These are phyloP conservation scores for Pseudopipra pipra DNA, from an alignment of 2,113 vertebrate genomes.

Conservation along the genomic window DNA sequence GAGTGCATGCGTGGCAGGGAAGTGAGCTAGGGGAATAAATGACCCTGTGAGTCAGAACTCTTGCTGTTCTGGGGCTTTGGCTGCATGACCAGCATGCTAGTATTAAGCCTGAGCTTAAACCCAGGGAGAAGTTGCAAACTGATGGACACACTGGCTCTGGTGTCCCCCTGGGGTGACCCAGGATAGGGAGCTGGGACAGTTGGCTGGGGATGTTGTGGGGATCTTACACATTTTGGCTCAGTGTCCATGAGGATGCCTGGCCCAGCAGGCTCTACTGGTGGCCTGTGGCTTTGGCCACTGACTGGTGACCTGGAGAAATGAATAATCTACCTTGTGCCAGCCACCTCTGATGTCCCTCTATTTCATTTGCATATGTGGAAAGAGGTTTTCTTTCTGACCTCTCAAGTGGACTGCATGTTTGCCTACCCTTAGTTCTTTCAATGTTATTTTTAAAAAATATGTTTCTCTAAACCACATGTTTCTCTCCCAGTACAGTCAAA, in stretches of 20 bases:
- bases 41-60: neutral
- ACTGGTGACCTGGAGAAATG: neutral
- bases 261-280: neutral
- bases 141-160: neutral
- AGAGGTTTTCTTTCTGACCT: neutral
- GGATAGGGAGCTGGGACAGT: neutral
- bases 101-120: neutral
- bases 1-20: neutral
- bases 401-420: neutral
- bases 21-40: neutral
- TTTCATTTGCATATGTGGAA: neutral
- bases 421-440: neutral
- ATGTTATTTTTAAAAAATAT: neutral
- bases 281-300: neutral
- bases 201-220: neutral
- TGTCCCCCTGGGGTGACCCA: neutral
- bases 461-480: neutral
- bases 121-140: neutral
- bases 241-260: neutral
- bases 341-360: neutral
- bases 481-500: neutral
- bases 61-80: neutral
- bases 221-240: accelerated
- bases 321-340: neutral
- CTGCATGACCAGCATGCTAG: neutral